Evolutionary conservation across 2,797 vertebrate genomes (phyloP).

Genomic region (Enteromius mattozi): DNA sequence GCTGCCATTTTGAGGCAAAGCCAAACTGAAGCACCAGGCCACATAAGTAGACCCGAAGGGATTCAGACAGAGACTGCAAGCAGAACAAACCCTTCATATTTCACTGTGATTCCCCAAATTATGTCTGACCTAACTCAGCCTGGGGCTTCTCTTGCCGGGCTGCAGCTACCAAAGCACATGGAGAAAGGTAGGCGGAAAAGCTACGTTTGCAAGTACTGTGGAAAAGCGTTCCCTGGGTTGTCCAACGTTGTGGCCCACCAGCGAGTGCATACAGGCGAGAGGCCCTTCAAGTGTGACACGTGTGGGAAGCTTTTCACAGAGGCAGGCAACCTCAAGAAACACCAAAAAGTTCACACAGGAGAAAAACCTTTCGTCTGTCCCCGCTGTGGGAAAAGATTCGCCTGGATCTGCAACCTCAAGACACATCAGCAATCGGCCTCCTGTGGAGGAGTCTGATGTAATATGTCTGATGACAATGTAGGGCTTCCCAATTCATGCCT

Average conservation of each 20-base stretch:
- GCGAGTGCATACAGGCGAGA: slow-evolving; percentile 78
- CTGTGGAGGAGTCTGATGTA: slow-evolving; percentile 59
- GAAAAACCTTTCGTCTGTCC: slow-evolving; percentile 77
- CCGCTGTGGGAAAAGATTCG: slow-evolving; percentile 76
- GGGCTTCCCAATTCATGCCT: slow-evolving; percentile 14
- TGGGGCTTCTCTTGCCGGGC: slow-evolving; percentile 48
- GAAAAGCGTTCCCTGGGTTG: slow-evolving; percentile 75
- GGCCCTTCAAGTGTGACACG: slow-evolving; percentile 73
- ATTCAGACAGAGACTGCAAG: slow-evolving; percentile 18
- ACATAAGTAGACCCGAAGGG: slow-evolving; percentile 27
- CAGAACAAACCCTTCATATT: slow-evolving; percentile 38
- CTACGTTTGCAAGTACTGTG: slow-evolving; percentile 73
- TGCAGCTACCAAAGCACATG: slow-evolving; percentile 49
- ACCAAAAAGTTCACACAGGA: slow-evolving; percentile 78
- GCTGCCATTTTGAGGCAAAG: slow-evolving; percentile 34
- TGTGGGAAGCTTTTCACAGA: slow-evolving; percentile 78
- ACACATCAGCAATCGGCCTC: slow-evolving; percentile 76
- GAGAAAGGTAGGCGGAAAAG: slow-evolving; percentile 65
- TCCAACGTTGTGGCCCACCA: slow-evolving; percentile 77
- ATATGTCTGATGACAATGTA: neutral
- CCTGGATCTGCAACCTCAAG: slow-evolving; percentile 80
- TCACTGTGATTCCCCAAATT: slow-evolving; percentile 34
- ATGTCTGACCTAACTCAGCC: slow-evolving; percentile 44
- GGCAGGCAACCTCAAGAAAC: slow-evolving; percentile 80
- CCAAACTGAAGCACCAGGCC: slow-evolving; percentile 33